phyloP scores from a whole-genome alignment of 2,113 vertebrate species.

The Euleptes europaea region DNA sequence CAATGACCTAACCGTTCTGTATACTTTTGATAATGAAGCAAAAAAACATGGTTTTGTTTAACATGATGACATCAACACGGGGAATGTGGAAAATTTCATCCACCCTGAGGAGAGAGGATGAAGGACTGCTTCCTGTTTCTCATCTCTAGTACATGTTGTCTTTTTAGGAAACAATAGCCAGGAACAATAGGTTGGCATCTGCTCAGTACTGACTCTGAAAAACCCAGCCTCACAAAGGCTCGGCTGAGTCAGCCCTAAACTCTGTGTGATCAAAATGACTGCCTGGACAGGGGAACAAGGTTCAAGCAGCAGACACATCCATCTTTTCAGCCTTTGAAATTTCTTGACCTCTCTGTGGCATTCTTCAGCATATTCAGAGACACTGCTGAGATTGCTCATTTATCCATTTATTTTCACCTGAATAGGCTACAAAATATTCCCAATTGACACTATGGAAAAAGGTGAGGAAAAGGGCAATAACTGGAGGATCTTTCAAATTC shows the following conservation, averaged over 20 bases:
- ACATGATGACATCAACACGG: conserved; percentile 72
- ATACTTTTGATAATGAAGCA: conserved; percentile 19
- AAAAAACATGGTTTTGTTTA: conserved; percentile 40
- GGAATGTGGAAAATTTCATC: conserved; percentile 78
- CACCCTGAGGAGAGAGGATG: conserved; percentile 67
- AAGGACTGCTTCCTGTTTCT: conserved; percentile 78
- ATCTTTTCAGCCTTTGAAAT: conserved; percentile 55
- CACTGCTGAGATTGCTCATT: conserved; percentile 26
- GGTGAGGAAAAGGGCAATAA: background rate
- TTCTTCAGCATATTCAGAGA: conserved; percentile 34
- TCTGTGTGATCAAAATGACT: conserved; percentile 56
- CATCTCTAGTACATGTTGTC: conserved; percentile 82
- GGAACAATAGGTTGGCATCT: conserved; percentile 78
- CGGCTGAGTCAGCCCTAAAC: conserved; percentile 69
- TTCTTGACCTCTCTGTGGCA: conserved; percentile 53
- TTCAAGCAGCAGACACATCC: conserved; percentile 66
- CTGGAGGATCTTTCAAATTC: background rate
- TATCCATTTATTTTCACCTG: conserved; percentile 35
- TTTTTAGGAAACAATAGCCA: conserved; percentile 76
- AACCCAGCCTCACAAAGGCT: conserved; percentile 53
- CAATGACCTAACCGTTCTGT: conserved; percentile 28
- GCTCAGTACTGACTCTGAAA: conserved; percentile 61
- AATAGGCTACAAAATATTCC: conserved; percentile 14
- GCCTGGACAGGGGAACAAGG: conserved; percentile 53
- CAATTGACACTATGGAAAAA: background rate